Conservation (phyloP, 2,888 invertebrate species). For the Neuroscelio doddi region DNA sequence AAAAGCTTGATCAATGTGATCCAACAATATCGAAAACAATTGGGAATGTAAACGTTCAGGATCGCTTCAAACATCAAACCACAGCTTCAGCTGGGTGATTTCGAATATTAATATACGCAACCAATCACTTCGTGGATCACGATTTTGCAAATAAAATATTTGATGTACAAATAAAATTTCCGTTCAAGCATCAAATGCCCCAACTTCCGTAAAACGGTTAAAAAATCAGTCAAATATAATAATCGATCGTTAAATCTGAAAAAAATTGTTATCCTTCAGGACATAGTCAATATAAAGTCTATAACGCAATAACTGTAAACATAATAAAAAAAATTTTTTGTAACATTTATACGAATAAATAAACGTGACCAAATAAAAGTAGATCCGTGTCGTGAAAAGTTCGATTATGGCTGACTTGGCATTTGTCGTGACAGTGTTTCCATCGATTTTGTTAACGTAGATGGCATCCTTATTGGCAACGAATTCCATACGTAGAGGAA, state of each 20-base stretch:
- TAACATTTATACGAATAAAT: slow-evolving; percentile 52
- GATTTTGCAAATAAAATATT: too few species aligned
- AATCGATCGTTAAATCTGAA: slow-evolving; percentile 36
- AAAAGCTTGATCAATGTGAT: too few species aligned
- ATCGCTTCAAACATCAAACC: slow-evolving; percentile 7
- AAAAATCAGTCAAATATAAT: slow-evolving; percentile 12
- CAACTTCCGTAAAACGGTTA: slow-evolving; percentile 1
- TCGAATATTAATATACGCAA: too few species aligned
- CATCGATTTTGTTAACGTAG: slow-evolving; percentile 14
- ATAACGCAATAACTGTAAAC: slow-evolving; percentile 48
- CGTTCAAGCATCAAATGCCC: background rate
- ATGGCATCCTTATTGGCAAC: slow-evolving; percentile 42
- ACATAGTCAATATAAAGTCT: slow-evolving; percentile 43
- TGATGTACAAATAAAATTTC: too few species aligned
- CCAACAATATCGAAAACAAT: slow-evolving; percentile 36
- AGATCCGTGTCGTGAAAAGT: slow-evolving; percentile 26
- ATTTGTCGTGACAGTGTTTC: slow-evolving; percentile 29
- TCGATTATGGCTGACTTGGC: slow-evolving; percentile 37
- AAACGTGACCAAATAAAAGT: slow-evolving; percentile 58
- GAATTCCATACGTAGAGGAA: slow-evolving; percentile 20
- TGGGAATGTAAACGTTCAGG: slow-evolving; percentile 38
- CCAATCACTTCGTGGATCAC: too few species aligned
- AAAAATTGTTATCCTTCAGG: slow-evolving; percentile 19
- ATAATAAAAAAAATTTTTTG: slow-evolving; percentile 44
- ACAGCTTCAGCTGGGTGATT: too few species aligned